These are phyloP conservation scores for Mamestra configurata DNA, from an alignment of 1,140 invertebrate species.

Conservation along the genomic window DNA sequence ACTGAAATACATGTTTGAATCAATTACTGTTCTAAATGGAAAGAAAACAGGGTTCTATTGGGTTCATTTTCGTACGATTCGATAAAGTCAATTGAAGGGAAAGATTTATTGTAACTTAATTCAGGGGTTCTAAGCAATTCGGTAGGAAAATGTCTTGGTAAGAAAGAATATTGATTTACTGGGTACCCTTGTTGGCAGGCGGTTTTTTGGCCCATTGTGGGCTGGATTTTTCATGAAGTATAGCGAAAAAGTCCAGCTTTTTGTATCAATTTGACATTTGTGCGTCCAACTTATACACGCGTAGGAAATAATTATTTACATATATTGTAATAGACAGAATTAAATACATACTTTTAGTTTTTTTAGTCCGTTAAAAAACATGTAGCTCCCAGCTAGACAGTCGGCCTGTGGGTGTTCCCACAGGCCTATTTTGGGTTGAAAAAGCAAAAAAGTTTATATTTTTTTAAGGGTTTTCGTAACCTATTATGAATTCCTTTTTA, in stretches of 20 bases:
- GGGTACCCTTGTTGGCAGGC: neutral
- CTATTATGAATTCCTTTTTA: too few relatives aligned
- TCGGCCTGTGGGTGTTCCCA: too few relatives aligned
- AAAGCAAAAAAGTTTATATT: too few relatives aligned
- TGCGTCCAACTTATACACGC: too few relatives aligned
- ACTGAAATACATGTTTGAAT: neutral
- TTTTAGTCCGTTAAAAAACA: too few relatives aligned
- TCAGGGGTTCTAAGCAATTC: constrained; percentile 1
- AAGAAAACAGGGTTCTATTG: constrained; percentile 10
- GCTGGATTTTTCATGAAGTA: neutral
- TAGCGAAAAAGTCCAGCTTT: too few relatives aligned
- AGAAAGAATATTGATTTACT: constrained; percentile 16
- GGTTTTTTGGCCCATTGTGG: neutral
- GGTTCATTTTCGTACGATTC: neutral
- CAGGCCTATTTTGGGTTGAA: too few relatives aligned
- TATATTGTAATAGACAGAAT: too few relatives aligned
- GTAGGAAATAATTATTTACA: too few relatives aligned
- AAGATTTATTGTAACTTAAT: constrained; percentile 35
- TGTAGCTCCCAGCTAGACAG: too few relatives aligned
- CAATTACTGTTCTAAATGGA: constrained; percentile 4
- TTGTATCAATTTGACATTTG: neutral
- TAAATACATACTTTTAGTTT: too few relatives aligned
- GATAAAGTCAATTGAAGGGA: constrained; percentile 34
- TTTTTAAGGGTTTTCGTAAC: too few relatives aligned
- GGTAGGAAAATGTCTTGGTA: constrained; percentile 8